Conservation (phyloP, 2,113 vertebrate species). For the Campylomormyrus tamandua region DNA sequence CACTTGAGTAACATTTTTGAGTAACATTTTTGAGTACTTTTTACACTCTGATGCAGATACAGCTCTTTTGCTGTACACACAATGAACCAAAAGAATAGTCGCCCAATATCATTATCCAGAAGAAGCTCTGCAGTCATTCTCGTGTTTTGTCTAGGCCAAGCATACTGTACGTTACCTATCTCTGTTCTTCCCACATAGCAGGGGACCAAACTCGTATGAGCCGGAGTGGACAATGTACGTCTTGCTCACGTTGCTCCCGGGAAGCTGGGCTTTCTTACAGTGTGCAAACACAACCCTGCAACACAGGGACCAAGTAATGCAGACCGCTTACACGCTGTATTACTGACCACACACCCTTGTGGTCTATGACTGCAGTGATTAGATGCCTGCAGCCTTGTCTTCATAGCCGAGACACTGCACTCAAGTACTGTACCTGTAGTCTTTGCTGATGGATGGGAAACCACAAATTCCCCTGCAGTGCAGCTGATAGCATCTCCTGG, state of each 20-base stretch:
- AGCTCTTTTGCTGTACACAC: neutral
- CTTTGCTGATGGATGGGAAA: slow-evolving; percentile 72
- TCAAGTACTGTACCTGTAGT: slow-evolving; percentile 58
- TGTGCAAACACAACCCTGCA: slow-evolving; percentile 70
- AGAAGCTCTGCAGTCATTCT: neutral
- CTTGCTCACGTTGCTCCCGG: slow-evolving; percentile 61
- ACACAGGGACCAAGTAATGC: neutral
- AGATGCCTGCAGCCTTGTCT: neutral
- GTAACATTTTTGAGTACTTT: no score
- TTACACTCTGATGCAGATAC: neutral
- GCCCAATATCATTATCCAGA: neutral
- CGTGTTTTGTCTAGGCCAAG: neutral
- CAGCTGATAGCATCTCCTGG: slow-evolving; percentile 64
- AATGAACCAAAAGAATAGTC: neutral
- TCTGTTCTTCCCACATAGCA: slow-evolving; percentile 81
- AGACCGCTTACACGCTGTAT: neutral
- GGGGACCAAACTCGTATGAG: slow-evolving; percentile 77
- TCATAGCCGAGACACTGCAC: slow-evolving; percentile 28
- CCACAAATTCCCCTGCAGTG: slow-evolving; percentile 64
- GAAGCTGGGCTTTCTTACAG: slow-evolving; percentile 47
- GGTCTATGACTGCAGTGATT: neutral
- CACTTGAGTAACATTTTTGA: no score
- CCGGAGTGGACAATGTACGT: slow-evolving; percentile 60
- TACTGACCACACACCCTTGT: neutral
- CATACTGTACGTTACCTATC: slow-evolving; percentile 60